Evolutionary conservation across 2,888 invertebrate species (phyloP).

Genomic region (Xanthia icteritia): DNA sequence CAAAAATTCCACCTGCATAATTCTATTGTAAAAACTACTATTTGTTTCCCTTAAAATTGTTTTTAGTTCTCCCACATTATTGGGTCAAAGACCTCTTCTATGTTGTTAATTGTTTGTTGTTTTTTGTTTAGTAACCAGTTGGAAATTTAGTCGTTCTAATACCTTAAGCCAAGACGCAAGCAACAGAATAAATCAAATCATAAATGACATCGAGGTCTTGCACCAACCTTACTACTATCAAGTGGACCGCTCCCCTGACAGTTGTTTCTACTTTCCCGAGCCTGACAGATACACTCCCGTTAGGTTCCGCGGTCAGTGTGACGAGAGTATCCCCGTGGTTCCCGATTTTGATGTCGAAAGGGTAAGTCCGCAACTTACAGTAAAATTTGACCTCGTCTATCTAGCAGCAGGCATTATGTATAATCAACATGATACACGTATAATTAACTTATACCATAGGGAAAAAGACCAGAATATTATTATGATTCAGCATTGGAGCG

Average conservation of each 20-base stretch:
- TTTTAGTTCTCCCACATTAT: background rate
- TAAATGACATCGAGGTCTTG: slow-evolving; percentile 68
- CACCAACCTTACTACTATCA: slow-evolving; percentile 71
- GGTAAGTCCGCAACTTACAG: slow-evolving; percentile 50
- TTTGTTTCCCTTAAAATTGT: background rate
- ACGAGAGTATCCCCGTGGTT: slow-evolving; percentile 51
- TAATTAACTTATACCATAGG: background rate
- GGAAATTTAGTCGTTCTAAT: slow-evolving; percentile 77
- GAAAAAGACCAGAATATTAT: background rate
- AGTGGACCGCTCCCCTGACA: slow-evolving; percentile 68
- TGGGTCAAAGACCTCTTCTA: accelerated
- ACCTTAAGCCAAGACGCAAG: slow-evolving; percentile 64
- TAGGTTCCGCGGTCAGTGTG: slow-evolving; percentile 61
- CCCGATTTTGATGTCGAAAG: slow-evolving; percentile 47
- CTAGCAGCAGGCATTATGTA: background rate
- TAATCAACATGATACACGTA: background rate
- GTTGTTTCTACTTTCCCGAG: slow-evolving; percentile 66
- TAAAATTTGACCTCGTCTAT: background rate
- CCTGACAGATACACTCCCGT: slow-evolving; percentile 42
- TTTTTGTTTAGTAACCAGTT: slow-evolving; percentile 74
- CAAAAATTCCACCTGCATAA: background rate
- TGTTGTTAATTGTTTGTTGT: background rate
- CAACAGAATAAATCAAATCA: slow-evolving; percentile 67
- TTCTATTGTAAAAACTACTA: background rate
- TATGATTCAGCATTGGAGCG: background rate